Evolutionary conservation across 2,888 invertebrate species (phyloP), one percentile per base, ranked within the genome.

Genomic region (Syrphus vitripennis): DNA sequence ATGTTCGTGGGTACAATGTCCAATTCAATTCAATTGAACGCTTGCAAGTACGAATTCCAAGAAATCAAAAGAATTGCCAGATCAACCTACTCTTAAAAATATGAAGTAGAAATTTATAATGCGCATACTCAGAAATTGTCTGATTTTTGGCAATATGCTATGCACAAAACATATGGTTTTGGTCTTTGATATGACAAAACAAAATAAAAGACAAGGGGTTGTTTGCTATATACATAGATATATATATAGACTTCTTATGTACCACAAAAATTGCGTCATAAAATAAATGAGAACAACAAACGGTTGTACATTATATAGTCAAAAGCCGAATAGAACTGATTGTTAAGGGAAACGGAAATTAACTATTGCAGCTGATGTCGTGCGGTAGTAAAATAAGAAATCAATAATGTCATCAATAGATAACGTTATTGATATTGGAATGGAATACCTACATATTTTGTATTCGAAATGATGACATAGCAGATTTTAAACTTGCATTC

Each of bases 1-100:
- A 31, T 29, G 16, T 6, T 45, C 4, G 65, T 57, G 74, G 74
- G 86, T 78, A 82, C 82, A 86, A 86, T 82, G 82, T 82, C 86
- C 86, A 86, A 86, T 70, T 74, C 86, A 86, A 86, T 70, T 74
- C 78, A 83, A 83, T 83, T 83, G 83, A 83, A 78, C 69, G 83
- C 72, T 78, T 63, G 31, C 2, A 29, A 74, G 69, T 79, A 77
- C 74, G 63, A 78, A 78, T 83, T 81, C 84, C 72, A 71, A 67
- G 77, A 75, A 79, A 75, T 75, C 55, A 14, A 57, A n/a, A 67
- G 86, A 57, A 77, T 82, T 86, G 82, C 86, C 78, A 86, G 86
- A 69, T 77, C 59, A 19, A 34, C 19, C 29, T 16, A 50, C 19
- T 9, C 21, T 67, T 50, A 31, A 45, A 31, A n/a, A 10, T 3